Conservation (phyloP, 2,113 vertebrate species). For the Erythrocebus patas region DNA sequence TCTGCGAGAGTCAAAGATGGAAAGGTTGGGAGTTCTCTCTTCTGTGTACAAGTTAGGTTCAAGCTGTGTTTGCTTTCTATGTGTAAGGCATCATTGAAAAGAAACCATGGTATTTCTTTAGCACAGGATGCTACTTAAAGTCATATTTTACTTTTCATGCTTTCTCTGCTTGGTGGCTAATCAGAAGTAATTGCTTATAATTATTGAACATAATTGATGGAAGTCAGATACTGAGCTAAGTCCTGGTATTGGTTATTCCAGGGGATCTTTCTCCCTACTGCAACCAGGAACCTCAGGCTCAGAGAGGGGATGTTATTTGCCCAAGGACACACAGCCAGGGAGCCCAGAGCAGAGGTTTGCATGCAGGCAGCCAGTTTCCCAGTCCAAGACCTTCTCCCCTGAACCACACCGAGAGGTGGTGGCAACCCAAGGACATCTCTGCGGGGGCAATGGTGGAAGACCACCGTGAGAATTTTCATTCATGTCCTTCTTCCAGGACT, state of each 20-base stretch:
- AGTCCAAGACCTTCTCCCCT: not conserved
- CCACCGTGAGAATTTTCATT: not conserved
- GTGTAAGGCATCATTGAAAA: not conserved
- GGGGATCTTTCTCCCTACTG: not conserved
- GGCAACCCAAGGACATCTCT: not conserved
- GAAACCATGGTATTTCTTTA: not conserved
- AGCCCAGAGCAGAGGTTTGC: not conserved
- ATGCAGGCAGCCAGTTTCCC: not conserved
- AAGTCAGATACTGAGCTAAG: not conserved
- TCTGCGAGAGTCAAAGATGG: not conserved
- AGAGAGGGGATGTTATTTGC: not conserved
- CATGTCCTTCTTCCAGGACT: not conserved
- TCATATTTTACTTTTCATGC: not conserved
- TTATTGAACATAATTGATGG: rapidly evolving
- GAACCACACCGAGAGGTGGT: not conserved
- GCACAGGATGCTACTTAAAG: not conserved
- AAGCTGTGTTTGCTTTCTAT: not conserved
- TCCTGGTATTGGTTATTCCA: not conserved
- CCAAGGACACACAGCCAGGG: not conserved
- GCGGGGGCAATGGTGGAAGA: not conserved
- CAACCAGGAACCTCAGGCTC: not conserved
- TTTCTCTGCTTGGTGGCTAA: not conserved
- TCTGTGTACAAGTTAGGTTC: not conserved
- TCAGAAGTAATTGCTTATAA: not conserved
- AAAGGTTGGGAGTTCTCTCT: not conserved